These are phyloP conservation scores for Ophiothrix spiculata DNA, from an alignment of 35 echinoderm and acorn worm species.

Conservation along the genomic window DNA sequence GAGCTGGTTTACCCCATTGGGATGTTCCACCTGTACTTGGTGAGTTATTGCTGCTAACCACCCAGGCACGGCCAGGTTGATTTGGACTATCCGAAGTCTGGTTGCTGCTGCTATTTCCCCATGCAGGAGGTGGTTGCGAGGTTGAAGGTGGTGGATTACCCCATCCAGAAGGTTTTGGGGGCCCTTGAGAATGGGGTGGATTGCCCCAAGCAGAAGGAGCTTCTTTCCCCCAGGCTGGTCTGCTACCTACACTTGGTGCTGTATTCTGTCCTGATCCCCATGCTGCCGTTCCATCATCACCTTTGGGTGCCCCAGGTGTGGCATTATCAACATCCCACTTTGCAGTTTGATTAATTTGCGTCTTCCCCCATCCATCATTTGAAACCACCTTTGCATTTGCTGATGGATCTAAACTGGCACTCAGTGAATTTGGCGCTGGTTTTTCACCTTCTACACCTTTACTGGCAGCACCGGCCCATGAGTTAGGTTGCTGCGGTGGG, in stretches of 20 bases:
- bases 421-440: neutral
- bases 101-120: constrained; percentile 48
- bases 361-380: constrained; percentile 65
- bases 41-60: neutral
- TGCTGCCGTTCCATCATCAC: constrained; percentile 60
- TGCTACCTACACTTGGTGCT: constrained; percentile 12
- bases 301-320: neutral
- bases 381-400: neutral
- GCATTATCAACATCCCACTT: constrained; percentile 46
- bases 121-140: constrained; percentile 43
- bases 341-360: constrained; percentile 57
- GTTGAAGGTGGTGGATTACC: neutral
- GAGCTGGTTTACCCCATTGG: constrained; percentile 40
- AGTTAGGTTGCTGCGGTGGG: neutral
- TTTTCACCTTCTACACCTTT: constrained; percentile 22
- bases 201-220: constrained; percentile 19
- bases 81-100: constrained; percentile 45
- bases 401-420: neutral
- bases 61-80: constrained; percentile 6
- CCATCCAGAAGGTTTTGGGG: constrained; percentile 25
- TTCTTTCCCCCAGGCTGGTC: constrained; percentile 24
- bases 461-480: constrained; percentile 42
- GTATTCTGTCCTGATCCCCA: constrained; percentile 41
- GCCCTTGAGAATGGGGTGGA: constrained; percentile 28
- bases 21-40: constrained; percentile 30